phyloP scores from a whole-genome alignment of 2,113 vertebrate genomes.

The Crypturellus undulatus region DNA sequence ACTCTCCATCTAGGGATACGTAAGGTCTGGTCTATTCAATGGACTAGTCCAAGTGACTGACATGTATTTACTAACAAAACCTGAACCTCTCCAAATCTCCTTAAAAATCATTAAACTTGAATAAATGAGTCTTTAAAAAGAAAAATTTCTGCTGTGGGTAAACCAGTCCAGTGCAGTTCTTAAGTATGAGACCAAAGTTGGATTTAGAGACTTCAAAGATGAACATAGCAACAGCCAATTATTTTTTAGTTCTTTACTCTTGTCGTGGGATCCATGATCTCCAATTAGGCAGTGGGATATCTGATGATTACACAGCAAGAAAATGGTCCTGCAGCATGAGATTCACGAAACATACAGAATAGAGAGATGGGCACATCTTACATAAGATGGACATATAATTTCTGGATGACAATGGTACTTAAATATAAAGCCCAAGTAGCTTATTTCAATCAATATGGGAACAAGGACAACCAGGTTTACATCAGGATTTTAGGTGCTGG shows the following conservation, averaged over 20 bases:
- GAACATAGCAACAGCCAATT: neutral
- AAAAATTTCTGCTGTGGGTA: neutral
- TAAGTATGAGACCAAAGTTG: neutral
- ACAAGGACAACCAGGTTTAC: neutral
- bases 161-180: neutral
- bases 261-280: constrained; percentile 2
- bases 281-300: neutral
- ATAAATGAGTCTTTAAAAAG: neutral
- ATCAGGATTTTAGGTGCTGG: neutral
- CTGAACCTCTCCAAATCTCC: neutral
- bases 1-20: neutral
- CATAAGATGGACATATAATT: neutral
- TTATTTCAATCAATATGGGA: neutral
- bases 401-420: neutral
- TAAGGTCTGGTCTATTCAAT: neutral
- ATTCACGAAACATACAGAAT: neutral
- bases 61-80: neutral
- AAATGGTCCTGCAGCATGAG: neutral
- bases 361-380: neutral
- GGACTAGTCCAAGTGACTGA: neutral
- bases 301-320: neutral
- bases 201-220: constrained; percentile 36
- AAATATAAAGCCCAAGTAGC: neutral
- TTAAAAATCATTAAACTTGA: neutral
- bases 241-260: constrained; percentile 15